A percentile compares a stretch with the other conserved stretches of the same genome.
phyloP scores from a whole-genome alignment of 92 coral and sea anemone species.

The Zoanthus solanderi region DNA sequence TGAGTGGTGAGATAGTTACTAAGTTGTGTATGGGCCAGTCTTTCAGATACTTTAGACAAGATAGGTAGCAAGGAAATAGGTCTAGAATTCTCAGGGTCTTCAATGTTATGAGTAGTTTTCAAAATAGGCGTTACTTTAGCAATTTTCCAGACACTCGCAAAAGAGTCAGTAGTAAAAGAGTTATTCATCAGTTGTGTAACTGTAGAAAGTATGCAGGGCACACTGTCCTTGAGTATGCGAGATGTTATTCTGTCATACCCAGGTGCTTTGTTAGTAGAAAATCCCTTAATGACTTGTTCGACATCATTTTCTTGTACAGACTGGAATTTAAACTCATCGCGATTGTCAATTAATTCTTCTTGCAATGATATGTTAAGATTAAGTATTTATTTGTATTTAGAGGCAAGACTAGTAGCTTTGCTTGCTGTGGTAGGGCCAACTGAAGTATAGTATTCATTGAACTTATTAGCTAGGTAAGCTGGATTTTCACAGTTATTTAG shows the following conservation, averaged over 20 bases:
- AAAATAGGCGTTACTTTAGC: slow-evolving; percentile 43
- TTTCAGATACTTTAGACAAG: slow-evolving; percentile 10
- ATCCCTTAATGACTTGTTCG: slow-evolving; percentile 3
- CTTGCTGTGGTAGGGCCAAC: slow-evolving; percentile 38
- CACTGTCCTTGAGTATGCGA: slow-evolving; percentile 11
- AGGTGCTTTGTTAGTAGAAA: slow-evolving; percentile 21
- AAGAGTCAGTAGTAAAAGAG: slow-evolving; percentile 39
- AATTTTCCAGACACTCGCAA: slow-evolving; percentile 45
- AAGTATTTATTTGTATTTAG: not conserved
- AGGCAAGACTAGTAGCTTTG: slow-evolving; percentile 37
- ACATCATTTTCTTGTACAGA: slow-evolving; percentile 3
- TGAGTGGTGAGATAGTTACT: slow-evolving; percentile 10
- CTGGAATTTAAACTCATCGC: not conserved
- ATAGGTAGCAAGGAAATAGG: slow-evolving; percentile 9
- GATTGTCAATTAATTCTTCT: not conserved
- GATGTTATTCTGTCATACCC: slow-evolving; percentile 1
- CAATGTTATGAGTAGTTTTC: slow-evolving; percentile 29
- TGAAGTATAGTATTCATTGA: slow-evolving; percentile 38
- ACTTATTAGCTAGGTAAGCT: slow-evolving; percentile 26
- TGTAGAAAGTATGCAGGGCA: slow-evolving; percentile 24
- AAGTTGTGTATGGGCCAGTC: not conserved
- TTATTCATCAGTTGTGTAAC: slow-evolving; percentile 55
- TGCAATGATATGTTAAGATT: not conserved
- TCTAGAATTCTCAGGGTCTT: slow-evolving; percentile 32
- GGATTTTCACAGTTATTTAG: slow-evolving; percentile 4